Evolutionary conservation across 2,797 vertebrate genomes (phyloP).

Genomic region (Parotocinclus haroldoi): DNA sequence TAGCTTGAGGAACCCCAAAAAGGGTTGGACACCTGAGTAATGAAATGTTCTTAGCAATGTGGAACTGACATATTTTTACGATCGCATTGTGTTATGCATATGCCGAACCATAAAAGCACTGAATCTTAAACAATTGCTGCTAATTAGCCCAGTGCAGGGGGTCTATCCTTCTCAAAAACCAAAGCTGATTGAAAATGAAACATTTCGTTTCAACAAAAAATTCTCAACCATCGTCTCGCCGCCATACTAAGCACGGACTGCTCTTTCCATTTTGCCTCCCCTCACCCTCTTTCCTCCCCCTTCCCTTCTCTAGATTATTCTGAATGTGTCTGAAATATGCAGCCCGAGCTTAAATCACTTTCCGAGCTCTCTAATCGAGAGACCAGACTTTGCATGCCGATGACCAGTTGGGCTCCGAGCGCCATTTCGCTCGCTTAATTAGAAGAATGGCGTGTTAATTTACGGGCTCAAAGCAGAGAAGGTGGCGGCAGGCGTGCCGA

Average conservation of each 20-base stretch:
- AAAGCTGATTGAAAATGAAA: slow-evolving; percentile 1
- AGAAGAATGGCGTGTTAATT: slow-evolving; percentile 60
- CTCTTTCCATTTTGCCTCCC: slow-evolving; percentile 6
- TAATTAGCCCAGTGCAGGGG: no score
- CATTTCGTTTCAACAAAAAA: slow-evolving; percentile 6
- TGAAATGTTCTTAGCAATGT: no score
- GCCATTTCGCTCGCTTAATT: slow-evolving; percentile 66
- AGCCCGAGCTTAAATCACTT: slow-evolving; percentile 43
- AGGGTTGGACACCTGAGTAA: no score
- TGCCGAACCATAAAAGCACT: no score
- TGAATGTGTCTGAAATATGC: slow-evolving; percentile 38
- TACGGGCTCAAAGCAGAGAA: slow-evolving; percentile 63
- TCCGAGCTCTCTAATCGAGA: slow-evolving; percentile 50
- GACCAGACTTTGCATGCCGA: slow-evolving; percentile 61
- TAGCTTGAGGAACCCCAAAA: no score
- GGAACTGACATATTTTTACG: no score
- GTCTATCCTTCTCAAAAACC: neutral
- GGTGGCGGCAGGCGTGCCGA: slow-evolving; percentile 53
- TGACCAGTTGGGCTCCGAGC: slow-evolving; percentile 66
- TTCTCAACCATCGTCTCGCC: neutral
- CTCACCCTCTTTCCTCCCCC: slow-evolving; percentile 1
- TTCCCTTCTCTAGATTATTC: slow-evolving; percentile 38
- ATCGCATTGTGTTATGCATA: no score
- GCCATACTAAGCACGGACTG: neutral
- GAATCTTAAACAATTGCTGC: no score